A percentile compares a stretch with the other conserved stretches of the same genome.
Conservation (phyloP, 1,140 invertebrate genomes). For the Drosophila kikkawai region DNA sequence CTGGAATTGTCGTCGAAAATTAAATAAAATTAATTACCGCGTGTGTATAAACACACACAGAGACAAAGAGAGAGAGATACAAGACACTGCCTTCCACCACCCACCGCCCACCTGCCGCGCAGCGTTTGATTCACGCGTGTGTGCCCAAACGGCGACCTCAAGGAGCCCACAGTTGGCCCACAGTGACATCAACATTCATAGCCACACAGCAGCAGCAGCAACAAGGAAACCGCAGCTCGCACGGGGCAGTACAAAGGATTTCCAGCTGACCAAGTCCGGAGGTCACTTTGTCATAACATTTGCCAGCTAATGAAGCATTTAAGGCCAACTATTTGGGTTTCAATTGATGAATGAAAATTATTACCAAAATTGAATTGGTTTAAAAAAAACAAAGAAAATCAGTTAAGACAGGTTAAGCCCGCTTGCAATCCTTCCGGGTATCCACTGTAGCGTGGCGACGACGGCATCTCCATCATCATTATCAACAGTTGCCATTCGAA, state of each 20-base stretch:
- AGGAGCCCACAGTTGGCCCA: slow-evolving; percentile 34
- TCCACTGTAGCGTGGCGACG: slow-evolving; percentile 52
- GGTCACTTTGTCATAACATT: slow-evolving; percentile 36
- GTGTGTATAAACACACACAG: slow-evolving; percentile 52
- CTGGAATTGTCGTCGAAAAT: slow-evolving; percentile 81
- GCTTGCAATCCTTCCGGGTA: background rate
- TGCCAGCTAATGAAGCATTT: slow-evolving; percentile 12
- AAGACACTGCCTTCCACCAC: background rate
- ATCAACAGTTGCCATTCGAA: slow-evolving; percentile 69
- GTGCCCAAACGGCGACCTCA: slow-evolving; percentile 47
- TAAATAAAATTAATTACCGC: slow-evolving; percentile 83
- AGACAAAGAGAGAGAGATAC: slow-evolving; percentile 4
- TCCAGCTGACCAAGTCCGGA: slow-evolving; percentile 22
- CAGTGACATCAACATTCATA: slow-evolving; percentile 38
- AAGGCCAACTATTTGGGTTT: background rate
- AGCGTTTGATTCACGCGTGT: slow-evolving; percentile 68
- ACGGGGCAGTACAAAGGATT: slow-evolving; percentile 16
- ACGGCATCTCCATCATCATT: slow-evolving; percentile 70
- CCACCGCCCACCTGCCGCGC: slow-evolving; percentile 21
- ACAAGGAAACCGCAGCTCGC: slow-evolving; percentile 21
- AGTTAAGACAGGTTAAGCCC: rapidly evolving
- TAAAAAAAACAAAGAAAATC: background rate
- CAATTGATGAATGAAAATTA: background rate
- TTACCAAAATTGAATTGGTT: background rate
- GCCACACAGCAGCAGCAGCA: background rate